Percentiles rank a stretch among this genome's conserved stretches.
Conservation (phyloP, 2,797 vertebrate species). For the Dryobates pubescens region DNA sequence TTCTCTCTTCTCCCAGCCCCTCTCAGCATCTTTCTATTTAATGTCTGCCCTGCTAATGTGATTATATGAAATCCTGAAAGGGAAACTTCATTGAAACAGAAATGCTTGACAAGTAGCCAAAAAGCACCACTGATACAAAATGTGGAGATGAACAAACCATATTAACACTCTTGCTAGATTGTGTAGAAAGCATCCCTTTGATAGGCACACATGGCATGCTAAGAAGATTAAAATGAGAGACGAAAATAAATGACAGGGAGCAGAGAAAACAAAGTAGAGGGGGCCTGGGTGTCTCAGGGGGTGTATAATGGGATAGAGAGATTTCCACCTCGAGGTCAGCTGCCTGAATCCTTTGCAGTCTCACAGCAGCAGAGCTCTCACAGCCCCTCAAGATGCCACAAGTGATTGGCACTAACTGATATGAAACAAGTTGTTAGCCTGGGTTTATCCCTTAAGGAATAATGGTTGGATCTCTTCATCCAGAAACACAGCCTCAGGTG, state of each 20-base stretch:
- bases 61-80: not conserved
- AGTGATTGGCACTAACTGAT: not conserved
- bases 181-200: not conserved
- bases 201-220: not conserved
- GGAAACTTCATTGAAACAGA: not conserved
- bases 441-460: not conserved
- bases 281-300: not conserved
- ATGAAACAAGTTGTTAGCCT: not conserved
- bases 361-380: not conserved
- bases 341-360: accelerated
- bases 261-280: not conserved
- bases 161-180: not conserved
- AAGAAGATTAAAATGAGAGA: constrained; percentile 20
- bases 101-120: not conserved
- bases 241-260: constrained; percentile 19
- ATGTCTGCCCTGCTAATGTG: not conserved
- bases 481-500: accelerated
- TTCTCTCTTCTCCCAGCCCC: not conserved
- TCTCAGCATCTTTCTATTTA: not conserved
- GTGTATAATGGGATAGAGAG: not conserved
- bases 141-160: accelerated
- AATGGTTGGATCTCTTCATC: not conserved
- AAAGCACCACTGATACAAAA: not conserved
- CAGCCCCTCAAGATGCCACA: not conserved
- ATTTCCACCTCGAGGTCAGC: not conserved